Conservation (phyloP, 2,888 invertebrate genomes). For the Isotomurus palustris region DNA sequence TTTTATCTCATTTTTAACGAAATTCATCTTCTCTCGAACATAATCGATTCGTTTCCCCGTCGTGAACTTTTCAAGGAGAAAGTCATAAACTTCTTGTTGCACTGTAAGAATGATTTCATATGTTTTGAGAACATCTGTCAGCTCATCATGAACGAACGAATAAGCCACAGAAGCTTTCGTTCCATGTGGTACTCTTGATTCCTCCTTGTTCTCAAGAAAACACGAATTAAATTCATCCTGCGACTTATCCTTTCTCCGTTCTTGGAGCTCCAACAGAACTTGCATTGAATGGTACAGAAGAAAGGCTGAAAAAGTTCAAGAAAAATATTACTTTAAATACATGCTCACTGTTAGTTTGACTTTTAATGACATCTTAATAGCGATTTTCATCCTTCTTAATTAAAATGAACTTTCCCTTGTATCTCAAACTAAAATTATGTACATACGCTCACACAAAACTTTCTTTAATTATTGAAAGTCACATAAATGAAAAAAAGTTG, state of each 20-base stretch:
- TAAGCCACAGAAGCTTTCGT: neutral
- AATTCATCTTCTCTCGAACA: conserved; percentile 15
- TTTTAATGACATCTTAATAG: too few relatives aligned
- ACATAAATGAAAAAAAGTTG: too few relatives aligned
- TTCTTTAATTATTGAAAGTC: too few relatives aligned
- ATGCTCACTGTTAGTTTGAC: too few relatives aligned
- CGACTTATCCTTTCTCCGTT: neutral
- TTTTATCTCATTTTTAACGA: neutral
- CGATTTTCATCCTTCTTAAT: too few relatives aligned
- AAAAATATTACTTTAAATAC: too few relatives aligned
- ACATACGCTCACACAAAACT: too few relatives aligned
- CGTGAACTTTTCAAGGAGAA: conserved; percentile 17
- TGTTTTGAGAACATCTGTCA: neutral
- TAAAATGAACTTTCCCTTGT: too few relatives aligned
- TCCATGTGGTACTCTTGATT: neutral
- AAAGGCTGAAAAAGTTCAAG: conserved; percentile 33
- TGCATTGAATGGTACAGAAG: conserved; percentile 30
- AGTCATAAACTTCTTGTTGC: conserved; percentile 15
- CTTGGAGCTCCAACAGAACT: conserved; percentile 18
- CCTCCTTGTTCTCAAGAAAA: too few relatives aligned
- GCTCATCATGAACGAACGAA: neutral
- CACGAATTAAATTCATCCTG: too few relatives aligned
- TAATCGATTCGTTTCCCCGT: conserved; percentile 22
- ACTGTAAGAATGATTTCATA: conserved; percentile 3
- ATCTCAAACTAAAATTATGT: too few relatives aligned